Conservation (phyloP, 2,888 invertebrate genomes). For the Eupithecia abbreviata region DNA sequence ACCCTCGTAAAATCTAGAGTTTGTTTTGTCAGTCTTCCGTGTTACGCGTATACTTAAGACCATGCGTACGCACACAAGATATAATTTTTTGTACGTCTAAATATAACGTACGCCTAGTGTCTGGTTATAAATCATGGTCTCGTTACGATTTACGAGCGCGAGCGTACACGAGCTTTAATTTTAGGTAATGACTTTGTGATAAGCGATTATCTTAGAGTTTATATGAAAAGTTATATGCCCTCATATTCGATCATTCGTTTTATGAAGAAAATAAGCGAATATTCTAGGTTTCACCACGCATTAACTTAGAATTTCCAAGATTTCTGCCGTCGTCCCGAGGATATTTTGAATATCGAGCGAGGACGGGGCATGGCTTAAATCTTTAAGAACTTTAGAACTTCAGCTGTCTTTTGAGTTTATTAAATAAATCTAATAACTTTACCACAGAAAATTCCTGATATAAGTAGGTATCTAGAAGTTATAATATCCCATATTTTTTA, state of each 20-base stretch:
- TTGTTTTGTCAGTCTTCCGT: slow-evolving; percentile 29
- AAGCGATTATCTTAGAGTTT: slow-evolving; percentile 45
- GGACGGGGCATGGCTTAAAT: slow-evolving; percentile 5
- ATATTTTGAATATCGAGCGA: slow-evolving; percentile 8
- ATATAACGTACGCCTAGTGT: slow-evolving; percentile 59
- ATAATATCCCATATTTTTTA: slow-evolving; percentile 23
- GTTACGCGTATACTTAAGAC: neutral
- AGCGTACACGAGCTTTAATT: slow-evolving; percentile 73
- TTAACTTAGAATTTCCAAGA: neutral
- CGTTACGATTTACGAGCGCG: slow-evolving; percentile 80
- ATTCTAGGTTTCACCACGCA: neutral
- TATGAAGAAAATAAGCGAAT: slow-evolving; percentile 13
- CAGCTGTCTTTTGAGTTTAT: neutral
- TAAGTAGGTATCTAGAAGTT: neutral
- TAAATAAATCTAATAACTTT: neutral
- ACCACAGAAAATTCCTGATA: neutral
- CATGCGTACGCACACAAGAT: slow-evolving; percentile 41
- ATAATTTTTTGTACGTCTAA: slow-evolving; percentile 68
- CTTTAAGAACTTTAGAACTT: neutral
- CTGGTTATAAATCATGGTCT: slow-evolving; percentile 80
- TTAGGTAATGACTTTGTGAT: slow-evolving; percentile 61
- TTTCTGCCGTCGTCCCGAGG: neutral
- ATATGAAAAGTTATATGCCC: slow-evolving; percentile 16
- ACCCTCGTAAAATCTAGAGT: slow-evolving; percentile 25
- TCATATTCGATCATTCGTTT: slow-evolving; percentile 9